These are phyloP conservation scores for Ypsolopha sequella DNA, from an alignment of 2,888 invertebrate genomes.

Conservation along the genomic window DNA sequence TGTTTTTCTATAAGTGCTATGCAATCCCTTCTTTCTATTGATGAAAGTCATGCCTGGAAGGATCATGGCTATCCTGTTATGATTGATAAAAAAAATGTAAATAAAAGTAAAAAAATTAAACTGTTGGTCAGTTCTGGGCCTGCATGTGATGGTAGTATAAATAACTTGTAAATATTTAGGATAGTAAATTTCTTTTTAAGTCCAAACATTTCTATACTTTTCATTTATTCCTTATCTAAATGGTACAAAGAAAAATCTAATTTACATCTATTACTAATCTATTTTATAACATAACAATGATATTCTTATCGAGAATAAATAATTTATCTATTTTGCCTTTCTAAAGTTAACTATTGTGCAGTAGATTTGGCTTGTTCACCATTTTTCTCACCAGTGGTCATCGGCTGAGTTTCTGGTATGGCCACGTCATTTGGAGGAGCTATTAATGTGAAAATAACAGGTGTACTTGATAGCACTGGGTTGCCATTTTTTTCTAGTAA, in stretches of 20 bases:
- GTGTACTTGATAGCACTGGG: constrained; percentile 77
- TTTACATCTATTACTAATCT: too few species aligned
- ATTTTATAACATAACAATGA: constrained; percentile 1
- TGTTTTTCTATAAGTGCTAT: neutral
- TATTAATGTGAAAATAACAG: constrained; percentile 87
- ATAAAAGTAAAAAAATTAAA: too few species aligned
- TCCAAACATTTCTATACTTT: too few species aligned
- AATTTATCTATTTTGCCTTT: neutral
- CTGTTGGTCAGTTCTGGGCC: too few species aligned
- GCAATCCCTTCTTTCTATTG: neutral
- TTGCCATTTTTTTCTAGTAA: constrained; percentile 82
- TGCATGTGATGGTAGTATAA: too few species aligned
- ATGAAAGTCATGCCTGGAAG: neutral
- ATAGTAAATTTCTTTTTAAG: too few species aligned
- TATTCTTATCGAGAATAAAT: neutral
- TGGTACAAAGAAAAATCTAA: too few species aligned
- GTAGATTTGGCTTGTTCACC: constrained; percentile 12
- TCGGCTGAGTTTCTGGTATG: constrained; percentile 39
- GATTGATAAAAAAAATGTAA: too few species aligned
- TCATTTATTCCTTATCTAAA: too few species aligned
- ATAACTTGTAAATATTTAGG: too few species aligned
- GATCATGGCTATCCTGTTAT: too few species aligned
- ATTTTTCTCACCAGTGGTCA: constrained; percentile 13
- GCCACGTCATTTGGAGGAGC: constrained; percentile 68
- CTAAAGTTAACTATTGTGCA: neutral